phyloP scores from a whole-genome alignment of 2,888 invertebrate species.

The Eupelmus urozonus region DNA sequence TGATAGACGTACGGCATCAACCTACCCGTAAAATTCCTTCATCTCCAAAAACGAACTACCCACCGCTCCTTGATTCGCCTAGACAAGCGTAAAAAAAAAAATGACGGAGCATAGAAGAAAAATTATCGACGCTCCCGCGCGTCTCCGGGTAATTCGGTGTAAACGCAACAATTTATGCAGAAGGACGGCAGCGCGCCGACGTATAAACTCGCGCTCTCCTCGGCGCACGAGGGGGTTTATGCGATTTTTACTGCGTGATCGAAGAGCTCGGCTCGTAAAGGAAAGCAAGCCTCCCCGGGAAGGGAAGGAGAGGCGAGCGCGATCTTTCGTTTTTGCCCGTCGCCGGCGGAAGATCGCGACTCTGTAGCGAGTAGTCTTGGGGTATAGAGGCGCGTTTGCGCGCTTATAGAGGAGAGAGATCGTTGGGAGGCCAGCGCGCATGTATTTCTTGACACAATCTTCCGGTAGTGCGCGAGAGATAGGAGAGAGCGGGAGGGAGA shows the following conservation, averaged over 20 bases:
- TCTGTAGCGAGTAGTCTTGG: not conserved
- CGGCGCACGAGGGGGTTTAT: slow-evolving; percentile 9
- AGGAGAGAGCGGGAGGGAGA: not conserved
- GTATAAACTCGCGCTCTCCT: not conserved
- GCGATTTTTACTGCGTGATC: slow-evolving; percentile 49
- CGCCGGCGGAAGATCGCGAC: slow-evolving; percentile 14
- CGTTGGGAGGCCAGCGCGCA: too few species aligned
- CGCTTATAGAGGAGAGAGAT: too few species aligned
- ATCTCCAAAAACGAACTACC: not conserved
- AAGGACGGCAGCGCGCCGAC: not conserved
- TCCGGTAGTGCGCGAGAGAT: slow-evolving; percentile 36
- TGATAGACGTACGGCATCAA: too few species aligned
- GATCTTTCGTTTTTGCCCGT: slow-evolving; percentile 15
- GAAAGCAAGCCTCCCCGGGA: not conserved
- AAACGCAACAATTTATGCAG: slow-evolving; percentile 45
- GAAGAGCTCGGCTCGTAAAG: slow-evolving; percentile 42
- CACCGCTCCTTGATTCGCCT: too few species aligned
- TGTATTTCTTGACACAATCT: slow-evolving; percentile 50
- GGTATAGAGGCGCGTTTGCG: not conserved
- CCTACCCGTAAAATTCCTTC: slow-evolving; percentile 19
- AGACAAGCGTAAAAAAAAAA: not conserved
- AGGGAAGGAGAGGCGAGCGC: slow-evolving; percentile 12
- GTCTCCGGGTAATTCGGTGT: slow-evolving; percentile 17
- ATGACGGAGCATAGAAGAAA: not conserved
- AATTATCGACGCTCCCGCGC: slow-evolving; percentile 24